Evolutionary conservation across 1,140 invertebrate species (phyloP), one percentile per base, ranked within the genome.

Genomic region (Akabosia matsudoensis): DNA sequence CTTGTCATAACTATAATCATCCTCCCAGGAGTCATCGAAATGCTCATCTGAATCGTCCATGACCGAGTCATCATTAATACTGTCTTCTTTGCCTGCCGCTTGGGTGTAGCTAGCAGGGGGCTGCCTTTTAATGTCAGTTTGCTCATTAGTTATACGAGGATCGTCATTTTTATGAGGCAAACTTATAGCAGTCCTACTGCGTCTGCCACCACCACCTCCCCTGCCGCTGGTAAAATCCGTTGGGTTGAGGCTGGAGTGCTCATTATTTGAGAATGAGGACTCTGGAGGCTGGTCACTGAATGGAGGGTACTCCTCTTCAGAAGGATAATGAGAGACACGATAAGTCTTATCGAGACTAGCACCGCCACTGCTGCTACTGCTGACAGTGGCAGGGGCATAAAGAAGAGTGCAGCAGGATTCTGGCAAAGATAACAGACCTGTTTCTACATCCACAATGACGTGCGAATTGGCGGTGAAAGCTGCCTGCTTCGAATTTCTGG

Each of bases 391-490:
- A 74, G 73, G 76, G 34, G 67, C 77, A 56, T 74, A 51, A 54
- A 76, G 74, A 56, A 76, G 28, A 10, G 74, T 78, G 37, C 80
- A 81, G 52, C 80, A 81, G 18, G 80, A 81, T 13, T 79, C 74
- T 22, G 80, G 80, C 24, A 72, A 28, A 7, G 70, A 72, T 28
- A 72, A 45, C 3, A 72, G 33, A 10, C 70, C 37, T 37, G 70
- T 45, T 22, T 72, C 70, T 51, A 72, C 70, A 72, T 72, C 70
- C 1, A 72, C 37, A 45, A 72, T 72, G n/a, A 72, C 13, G 10
- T 28, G 33, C 13, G 70, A 45, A 26, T 72, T 72, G 24, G 61
- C 24, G n/a, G 61, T 30, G 30, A 67, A 67, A 2, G 61, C 61
- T 4, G 61, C 61, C 37, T 34, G 70, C 10, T 72, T 72, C 4